These are phyloP conservation scores for Tichodroma muraria DNA, from an alignment of 2,113 vertebrate genomes.

Conservation along the genomic window DNA sequence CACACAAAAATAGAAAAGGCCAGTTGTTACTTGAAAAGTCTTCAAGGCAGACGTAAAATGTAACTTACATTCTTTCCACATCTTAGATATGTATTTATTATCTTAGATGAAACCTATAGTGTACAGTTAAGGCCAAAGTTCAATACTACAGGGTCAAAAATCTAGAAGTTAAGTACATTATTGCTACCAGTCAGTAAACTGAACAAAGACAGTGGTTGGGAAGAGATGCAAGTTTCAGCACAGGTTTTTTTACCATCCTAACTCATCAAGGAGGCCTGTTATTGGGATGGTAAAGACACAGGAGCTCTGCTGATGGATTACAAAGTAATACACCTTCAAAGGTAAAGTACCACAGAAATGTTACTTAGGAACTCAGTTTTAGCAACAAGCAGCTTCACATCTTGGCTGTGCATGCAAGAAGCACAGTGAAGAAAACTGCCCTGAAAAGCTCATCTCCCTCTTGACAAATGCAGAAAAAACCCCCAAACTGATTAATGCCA, in stretches of 20 bases:
- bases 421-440: background rate
- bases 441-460: background rate
- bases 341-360: background rate
- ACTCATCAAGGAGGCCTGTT: background rate
- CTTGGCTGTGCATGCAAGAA: background rate
- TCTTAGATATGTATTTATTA: background rate
- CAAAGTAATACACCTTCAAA: background rate
- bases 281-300: background rate
- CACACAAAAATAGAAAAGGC: background rate
- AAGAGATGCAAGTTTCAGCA: background rate
- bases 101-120: background rate
- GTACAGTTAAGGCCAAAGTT: background rate
- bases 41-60: background rate
- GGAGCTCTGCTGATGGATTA: background rate
- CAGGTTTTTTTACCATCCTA: background rate
- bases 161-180: background rate
- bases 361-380: background rate
- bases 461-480: background rate
- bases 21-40: background rate
- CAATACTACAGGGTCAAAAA: background rate
- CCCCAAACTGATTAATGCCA: accelerated
- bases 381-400: background rate
- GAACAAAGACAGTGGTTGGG: background rate
- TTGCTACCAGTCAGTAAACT: background rate
- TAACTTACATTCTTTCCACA: background rate